A percentile compares a stretch with the other conserved stretches of the same genome.
Conservation (phyloP, 2,797 vertebrate genomes). For the Channa striata region DNA sequence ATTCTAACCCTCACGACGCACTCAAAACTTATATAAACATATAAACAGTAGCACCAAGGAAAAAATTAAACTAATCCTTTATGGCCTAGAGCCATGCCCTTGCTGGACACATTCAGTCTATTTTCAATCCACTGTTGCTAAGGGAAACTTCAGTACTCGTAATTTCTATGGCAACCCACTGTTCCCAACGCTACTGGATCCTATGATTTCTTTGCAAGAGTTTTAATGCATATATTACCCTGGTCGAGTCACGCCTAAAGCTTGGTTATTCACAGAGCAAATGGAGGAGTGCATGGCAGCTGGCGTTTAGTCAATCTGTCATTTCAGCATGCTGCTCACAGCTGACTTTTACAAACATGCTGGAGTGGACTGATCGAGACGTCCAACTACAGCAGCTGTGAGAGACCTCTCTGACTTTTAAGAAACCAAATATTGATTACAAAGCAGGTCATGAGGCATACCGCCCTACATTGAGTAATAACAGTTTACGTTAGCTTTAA, state of each 20-base stretch:
- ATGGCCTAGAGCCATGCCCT: constrained; percentile 43
- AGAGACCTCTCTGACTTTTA: constrained; percentile 47
- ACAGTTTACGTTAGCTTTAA: constrained; percentile 3
- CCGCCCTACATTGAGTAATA: constrained; percentile 2
- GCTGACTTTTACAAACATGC: constrained; percentile 34
- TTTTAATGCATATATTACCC: constrained; percentile 76
- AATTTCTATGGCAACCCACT: constrained; percentile 78
- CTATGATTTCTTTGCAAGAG: constrained; percentile 66
- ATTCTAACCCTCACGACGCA: neutral
- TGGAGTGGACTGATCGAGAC: constrained; percentile 25
- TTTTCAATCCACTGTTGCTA: constrained; percentile 78
- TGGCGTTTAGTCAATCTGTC: constrained; percentile 63
- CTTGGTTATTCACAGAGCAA: constrained; percentile 45
- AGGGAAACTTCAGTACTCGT: constrained; percentile 72
- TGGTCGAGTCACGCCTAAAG: constrained; percentile 45
- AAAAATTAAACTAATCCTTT: constrained; percentile 37
- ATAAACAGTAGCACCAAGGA: neutral
- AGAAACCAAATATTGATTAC: constrained; percentile 38
- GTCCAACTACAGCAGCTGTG: constrained; percentile 23
- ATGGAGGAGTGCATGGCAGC: constrained; percentile 40
- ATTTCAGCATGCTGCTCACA: constrained; percentile 60
- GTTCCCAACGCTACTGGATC: constrained; percentile 58
- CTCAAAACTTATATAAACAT: constrained; percentile 10
- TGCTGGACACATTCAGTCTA: constrained; percentile 64
- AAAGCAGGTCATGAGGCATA: neutral